Base-by-base conservation (phyloP, 2,113 vertebrate species). In the Pleuronectes platessa region DNA sequence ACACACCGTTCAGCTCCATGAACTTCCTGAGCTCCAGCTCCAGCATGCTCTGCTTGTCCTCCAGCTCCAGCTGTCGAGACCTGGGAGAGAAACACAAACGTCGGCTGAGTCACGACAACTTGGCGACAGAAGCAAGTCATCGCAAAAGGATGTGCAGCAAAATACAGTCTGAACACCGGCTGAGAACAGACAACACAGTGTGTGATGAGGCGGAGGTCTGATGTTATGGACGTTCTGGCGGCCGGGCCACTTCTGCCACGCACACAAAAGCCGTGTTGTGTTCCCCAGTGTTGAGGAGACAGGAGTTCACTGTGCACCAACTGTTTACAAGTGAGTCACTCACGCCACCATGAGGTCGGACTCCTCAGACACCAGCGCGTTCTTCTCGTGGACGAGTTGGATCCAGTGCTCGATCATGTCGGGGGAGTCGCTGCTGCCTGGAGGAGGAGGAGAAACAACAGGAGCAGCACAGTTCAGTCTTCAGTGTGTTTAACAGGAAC, bases 331-430 rank as follows among this genome's bases (percentile, higher is more conserved):
- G 47, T 1, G 21, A 67, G 21, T 7, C n/a, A 94, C 95, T 96
- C 92, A 99, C 97, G 82, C 88, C 74, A 99, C 96, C 97, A 97
- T 99, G 82, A 99, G 96, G 74, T 98, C 97, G 0, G 97, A 98
- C 89, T 99, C 97, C 84, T 99, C 97, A 0, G 87, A 95, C 68
- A 99, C 90, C 75, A 98, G 73, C 0, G 81, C 92, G 74, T 98
- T 98, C 90, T 97, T 99, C 90, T 97, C 92, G 66, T 97, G 95
- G 53, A 98, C 96, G 1, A 99, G 93, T 20, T 95, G 90, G 2
- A 98, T 95, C 93, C 97, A 94, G 35, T 96, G 89, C 53, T 97
- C 95, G 62, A 97, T 96, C 86, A 94, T 92, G 8, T 93, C 87
- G 1, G 89, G 75, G 15, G 92, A 88, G 26, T 82, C 83, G 13